Percentiles rank a stretch among this genome's conserved stretches.
These are phyloP conservation scores for Scomber japonicus DNA, from an alignment of 2,113 vertebrate genomes.

Conservation along the genomic window DNA sequence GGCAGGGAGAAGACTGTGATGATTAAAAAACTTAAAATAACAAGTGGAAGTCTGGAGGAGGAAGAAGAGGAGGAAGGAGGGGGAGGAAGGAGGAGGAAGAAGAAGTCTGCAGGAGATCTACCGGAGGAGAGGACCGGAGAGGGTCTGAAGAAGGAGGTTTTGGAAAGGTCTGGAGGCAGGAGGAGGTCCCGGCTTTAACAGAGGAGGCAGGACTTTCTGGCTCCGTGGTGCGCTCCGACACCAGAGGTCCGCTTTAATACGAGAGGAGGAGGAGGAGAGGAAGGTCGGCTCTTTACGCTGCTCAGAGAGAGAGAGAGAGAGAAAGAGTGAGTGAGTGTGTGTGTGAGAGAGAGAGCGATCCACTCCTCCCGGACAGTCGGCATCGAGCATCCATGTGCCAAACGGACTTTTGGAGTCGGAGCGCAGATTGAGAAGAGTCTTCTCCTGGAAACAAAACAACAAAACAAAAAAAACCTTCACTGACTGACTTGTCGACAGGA, in stretches of 20 bases:
- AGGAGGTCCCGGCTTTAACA: conserved; percentile 75
- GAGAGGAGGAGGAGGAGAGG: conserved; percentile 23
- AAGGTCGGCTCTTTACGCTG: conserved; percentile 6
- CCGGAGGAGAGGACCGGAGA: conserved; percentile 13
- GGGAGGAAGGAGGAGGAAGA: conserved; percentile 19
- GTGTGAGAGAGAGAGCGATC: conserved; percentile 33
- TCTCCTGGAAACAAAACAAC: too few species aligned
- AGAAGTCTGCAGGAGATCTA: conserved; percentile 14
- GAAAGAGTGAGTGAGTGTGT: not conserved
- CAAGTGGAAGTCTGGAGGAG: conserved; percentile 29
- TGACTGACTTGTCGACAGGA: not conserved
- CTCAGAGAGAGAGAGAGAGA: conserved; percentile 21
- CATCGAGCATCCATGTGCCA: conserved; percentile 65
- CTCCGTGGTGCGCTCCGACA: conserved; percentile 66
- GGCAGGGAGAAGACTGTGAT: conserved; percentile 21
- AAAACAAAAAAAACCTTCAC: too few species aligned
- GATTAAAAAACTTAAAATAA: conserved; percentile 48
- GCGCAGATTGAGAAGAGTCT: conserved; percentile 6
- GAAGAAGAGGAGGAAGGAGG: not conserved
- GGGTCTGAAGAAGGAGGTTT: conserved; percentile 58
- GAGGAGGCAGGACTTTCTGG: conserved; percentile 74
- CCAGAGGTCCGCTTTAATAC: conserved; percentile 69
- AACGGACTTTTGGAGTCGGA: conserved; percentile 28
- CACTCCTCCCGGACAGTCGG: conserved; percentile 37
- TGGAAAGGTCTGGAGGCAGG: conserved; percentile 64